Percentiles rank a stretch among this genome's conserved stretches.
phyloP scores from a whole-genome alignment of 2,113 vertebrate genomes.

The Bufo bufo region DNA sequence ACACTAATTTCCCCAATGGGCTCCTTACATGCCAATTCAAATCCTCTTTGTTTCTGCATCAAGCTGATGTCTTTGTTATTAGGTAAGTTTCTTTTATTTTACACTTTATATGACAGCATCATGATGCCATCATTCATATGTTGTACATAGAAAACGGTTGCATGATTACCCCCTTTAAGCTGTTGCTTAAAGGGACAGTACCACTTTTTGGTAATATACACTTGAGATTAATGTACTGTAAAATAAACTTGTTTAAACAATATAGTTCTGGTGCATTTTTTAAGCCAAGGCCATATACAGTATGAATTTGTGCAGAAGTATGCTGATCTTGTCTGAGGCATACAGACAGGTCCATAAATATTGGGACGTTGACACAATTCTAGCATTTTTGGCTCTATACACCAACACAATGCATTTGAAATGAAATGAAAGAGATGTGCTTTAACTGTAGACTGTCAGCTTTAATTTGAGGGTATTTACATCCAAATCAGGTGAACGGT shows the following conservation, averaged over 20 bases:
- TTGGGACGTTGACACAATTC: too few species aligned
- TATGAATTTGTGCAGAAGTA: too few species aligned
- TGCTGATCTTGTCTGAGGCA: too few species aligned
- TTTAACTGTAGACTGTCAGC: too few species aligned
- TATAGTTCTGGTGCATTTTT: background rate
- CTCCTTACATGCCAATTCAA: conserved; percentile 55
- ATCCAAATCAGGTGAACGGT: too few species aligned
- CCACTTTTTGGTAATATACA: background rate
- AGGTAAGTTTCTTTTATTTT: conserved; percentile 44
- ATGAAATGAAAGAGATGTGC: too few species aligned
- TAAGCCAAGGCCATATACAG: background rate
- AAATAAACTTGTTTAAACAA: background rate
- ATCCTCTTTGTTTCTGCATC: conserved; percentile 33
- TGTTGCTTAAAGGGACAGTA: background rate
- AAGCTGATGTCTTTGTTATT: conserved; percentile 50
- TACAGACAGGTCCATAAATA: too few species aligned
- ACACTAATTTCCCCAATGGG: conserved; percentile 58
- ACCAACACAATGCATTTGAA: too few species aligned
- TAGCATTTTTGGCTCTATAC: too few species aligned
- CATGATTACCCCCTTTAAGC: background rate
- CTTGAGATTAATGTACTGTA: background rate
- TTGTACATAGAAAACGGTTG: conserved; percentile 12
- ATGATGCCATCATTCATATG: background rate
- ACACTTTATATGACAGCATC: conserved; percentile 13
- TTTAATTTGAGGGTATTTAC: too few species aligned